Evolutionary conservation across 2,797 vertebrate genomes (phyloP), one percentile per base, ranked within the genome.

Genomic region (Leptoclinus maculatus): DNA sequence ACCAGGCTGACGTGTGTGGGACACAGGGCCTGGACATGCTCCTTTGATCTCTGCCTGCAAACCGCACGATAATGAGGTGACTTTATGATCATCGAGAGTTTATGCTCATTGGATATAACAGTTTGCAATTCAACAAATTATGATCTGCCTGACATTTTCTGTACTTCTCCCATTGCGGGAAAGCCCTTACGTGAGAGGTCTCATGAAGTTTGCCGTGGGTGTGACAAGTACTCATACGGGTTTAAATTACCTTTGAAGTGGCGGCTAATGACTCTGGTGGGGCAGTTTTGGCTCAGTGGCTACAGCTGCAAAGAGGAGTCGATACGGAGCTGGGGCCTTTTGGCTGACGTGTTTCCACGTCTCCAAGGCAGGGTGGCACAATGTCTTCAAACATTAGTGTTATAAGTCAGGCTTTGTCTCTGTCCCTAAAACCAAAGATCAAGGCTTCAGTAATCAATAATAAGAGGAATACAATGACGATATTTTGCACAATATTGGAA

Each of bases 201-300:
- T 82, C 63, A 36, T 69, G 84, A 79, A 86, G 79, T 82, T 74
- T 83, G 81, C 76, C 74, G 70, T 60, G 79, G 85, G 74, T 85
- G 81, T 80, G 84, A 88, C 83, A 86, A 64, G 81, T 67, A 70
- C 79, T 87, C 76, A 43, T 29, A 23, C 27, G 59, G 75, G 82
- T 79, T 86, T 85, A 51, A 89, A 82, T 89, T 77, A 86, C 87
- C 80, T 85, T 84, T 88, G 88, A 90, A 85, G 88, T 71, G 56
- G 76, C 39, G 25, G 78, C 71, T 82, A 85, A 87, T 91, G 82
- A 78, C 59, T 34, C 74, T 32, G 58, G 60, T 74, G 71, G 73
- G 70, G 68, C 38, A 16, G 77, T 58, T 38, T 76, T 60, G 83
- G 74, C 79, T 86, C 84, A 38, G 45, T 9, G 77, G 67, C 82